Conservation (phyloP, 1,140 invertebrate species). For the Polyergus mexicanus region DNA sequence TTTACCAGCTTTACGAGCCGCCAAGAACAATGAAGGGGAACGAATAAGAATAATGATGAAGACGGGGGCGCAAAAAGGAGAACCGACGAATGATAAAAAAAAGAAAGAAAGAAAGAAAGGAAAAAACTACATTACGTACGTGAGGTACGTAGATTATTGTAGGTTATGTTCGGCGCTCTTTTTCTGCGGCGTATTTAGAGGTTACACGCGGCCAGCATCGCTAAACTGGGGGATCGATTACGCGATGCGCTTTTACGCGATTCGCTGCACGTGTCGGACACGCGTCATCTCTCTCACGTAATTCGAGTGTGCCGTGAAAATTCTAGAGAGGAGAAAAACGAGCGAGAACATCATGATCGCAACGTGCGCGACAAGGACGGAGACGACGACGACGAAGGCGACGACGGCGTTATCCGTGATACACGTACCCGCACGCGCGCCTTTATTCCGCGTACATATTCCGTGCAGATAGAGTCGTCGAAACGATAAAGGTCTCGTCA, state of each 20-base stretch:
- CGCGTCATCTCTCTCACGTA: slow-evolving; percentile 23
- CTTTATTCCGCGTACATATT: not conserved
- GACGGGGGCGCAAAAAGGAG: not conserved
- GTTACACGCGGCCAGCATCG: not conserved
- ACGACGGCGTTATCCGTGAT: too few relatives aligned
- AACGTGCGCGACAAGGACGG: not conserved
- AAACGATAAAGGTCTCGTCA: not conserved
- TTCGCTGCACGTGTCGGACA: slow-evolving; percentile 7
- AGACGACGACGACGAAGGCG: not conserved
- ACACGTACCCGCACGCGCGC: not conserved
- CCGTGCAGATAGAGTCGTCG: not conserved
- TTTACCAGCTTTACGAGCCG: not conserved
- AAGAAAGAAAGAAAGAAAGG: not conserved
- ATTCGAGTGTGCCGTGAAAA: not conserved
- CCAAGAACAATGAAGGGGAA: not conserved
- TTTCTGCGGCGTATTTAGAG: slow-evolving; percentile 36
- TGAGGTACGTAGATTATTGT: not conserved
- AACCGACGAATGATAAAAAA: not conserved
- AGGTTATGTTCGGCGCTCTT: slow-evolving; percentile 66
- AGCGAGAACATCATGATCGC: not conserved
- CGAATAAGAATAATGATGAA: too few relatives aligned
- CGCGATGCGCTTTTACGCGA: slow-evolving; percentile 14
- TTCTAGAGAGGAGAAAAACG: not conserved
- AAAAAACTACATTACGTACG: not conserved
- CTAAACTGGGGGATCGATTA: slow-evolving; percentile 1